phyloP scores from a whole-genome alignment of 1,140 invertebrate species.

The Centruroides sculpturatus region DNA sequence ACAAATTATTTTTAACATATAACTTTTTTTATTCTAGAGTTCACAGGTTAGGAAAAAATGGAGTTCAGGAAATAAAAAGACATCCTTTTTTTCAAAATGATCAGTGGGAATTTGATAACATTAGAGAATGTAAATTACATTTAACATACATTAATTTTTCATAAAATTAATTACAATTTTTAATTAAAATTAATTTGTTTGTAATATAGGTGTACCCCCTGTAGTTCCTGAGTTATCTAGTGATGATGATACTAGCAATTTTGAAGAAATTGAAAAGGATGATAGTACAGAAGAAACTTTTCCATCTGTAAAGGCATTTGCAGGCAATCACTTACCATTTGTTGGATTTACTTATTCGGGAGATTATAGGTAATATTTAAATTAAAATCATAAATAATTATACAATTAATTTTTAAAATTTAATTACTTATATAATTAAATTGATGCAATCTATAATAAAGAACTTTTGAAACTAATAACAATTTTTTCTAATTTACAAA shows the following conservation, averaged over 20 bases:
- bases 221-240: slow-evolving; percentile 87
- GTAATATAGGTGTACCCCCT: slow-evolving; percentile 58
- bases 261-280: slow-evolving; percentile 92
- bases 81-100: slow-evolving; percentile 95
- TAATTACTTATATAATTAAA: too few relatives aligned
- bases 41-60: slow-evolving; percentile 81
- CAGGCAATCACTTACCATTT: slow-evolving; percentile 96
- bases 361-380: slow-evolving; percentile 42
- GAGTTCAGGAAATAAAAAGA: slow-evolving; percentile 84
- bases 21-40: slow-evolving; percentile 35
- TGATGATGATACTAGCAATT: slow-evolving; percentile 97
- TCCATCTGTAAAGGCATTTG: slow-evolving; percentile 90
- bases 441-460: too few relatives aligned
- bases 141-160: background rate
- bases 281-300: slow-evolving; percentile 80
- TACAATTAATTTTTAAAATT: too few relatives aligned
- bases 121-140: slow-evolving; percentile 53
- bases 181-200: background rate
- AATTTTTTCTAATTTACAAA: too few relatives aligned
- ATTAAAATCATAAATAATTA: too few relatives aligned
- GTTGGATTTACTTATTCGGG: slow-evolving; percentile 96
- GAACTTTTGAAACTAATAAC: too few relatives aligned
- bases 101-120: slow-evolving; percentile 94
- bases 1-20: background rate
- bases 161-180: background rate